A percentile compares a stretch with the other conserved stretches of the same genome.
Evolutionary conservation across 64 coral and sea anemone species (phyloP).

Genomic region (Acropora yongei): DNA sequence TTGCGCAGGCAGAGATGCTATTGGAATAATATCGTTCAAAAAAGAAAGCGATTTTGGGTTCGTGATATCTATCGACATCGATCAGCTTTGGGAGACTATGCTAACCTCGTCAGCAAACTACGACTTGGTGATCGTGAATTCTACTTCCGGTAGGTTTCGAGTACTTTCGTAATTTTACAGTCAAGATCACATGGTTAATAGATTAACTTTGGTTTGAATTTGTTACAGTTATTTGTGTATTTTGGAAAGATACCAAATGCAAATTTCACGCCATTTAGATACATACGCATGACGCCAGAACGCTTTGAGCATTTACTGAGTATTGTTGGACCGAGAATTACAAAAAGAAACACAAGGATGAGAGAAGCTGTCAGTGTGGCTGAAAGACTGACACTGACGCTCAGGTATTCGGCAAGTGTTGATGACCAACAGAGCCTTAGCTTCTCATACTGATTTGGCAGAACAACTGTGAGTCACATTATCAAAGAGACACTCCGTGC

Average conservation of each 20-base stretch:
- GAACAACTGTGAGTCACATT: slow-evolving; percentile 37
- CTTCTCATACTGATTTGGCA: slow-evolving; percentile 28
- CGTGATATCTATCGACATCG: slow-evolving; percentile 25
- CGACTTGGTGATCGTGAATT: slow-evolving; percentile 45
- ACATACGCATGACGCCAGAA: slow-evolving; percentile 72
- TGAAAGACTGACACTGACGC: slow-evolving; percentile 30
- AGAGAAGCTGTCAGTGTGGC: slow-evolving; percentile 36
- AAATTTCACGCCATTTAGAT: slow-evolving; percentile 48
- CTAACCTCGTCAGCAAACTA: slow-evolving; percentile 51
- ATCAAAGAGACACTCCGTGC: slow-evolving; percentile 24
- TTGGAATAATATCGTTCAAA: slow-evolving; percentile 19
- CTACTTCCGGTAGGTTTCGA: slow-evolving; percentile 52
- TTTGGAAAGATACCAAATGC: slow-evolving; percentile 25
- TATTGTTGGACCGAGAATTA: slow-evolving; percentile 50
- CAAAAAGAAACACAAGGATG: slow-evolving; percentile 33
- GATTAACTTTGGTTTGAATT: slow-evolving; percentile 9
- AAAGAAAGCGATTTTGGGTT: slow-evolving; percentile 44
- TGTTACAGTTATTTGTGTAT: slow-evolving; percentile 9
- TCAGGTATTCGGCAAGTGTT: slow-evolving; percentile 4
- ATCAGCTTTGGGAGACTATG: slow-evolving; percentile 30
- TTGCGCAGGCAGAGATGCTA: slow-evolving; percentile 28
- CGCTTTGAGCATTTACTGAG: slow-evolving; percentile 51
- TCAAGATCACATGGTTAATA: neutral
- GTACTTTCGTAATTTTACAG: slow-evolving; percentile 12
- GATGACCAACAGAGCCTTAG: slow-evolving; percentile 12